Evolutionary conservation across 2,797 vertebrate species (phyloP).

Genomic region (Coendou prehensilis): DNA sequence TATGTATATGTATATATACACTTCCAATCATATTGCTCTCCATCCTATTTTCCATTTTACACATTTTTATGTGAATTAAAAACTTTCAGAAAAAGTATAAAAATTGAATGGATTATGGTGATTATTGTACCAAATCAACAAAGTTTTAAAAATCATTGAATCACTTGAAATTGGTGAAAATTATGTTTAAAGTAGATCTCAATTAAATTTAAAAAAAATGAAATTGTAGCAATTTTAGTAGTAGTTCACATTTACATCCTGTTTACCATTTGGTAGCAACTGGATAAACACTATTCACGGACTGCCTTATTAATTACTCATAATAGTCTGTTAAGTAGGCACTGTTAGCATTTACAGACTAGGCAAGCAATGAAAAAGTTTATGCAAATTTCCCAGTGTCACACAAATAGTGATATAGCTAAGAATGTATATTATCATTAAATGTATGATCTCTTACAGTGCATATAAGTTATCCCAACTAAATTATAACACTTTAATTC

Average conservation of each 20-base stretch:
- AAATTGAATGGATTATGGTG: neutral
- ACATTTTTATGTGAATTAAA: slow-evolving; percentile 19
- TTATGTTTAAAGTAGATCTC: neutral
- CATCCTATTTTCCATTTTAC: neutral
- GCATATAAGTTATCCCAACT: neutral
- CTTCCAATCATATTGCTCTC: neutral
- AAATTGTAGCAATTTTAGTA: neutral
- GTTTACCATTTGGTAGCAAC: neutral
- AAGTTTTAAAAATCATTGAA: neutral
- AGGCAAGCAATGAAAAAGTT: neutral
- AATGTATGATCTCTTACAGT: neutral
- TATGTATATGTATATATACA: neutral
- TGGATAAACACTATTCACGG: neutral
- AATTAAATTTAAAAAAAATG: neutral
- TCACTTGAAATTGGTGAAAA: neutral
- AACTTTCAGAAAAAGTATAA: neutral
- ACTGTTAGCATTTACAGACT: neutral
- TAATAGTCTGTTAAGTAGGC: neutral
- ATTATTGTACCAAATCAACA: neutral
- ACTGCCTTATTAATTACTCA: neutral
- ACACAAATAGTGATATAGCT: neutral
- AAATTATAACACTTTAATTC: neutral
- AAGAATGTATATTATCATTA: neutral
- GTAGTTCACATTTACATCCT: neutral
- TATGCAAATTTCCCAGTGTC: neutral